Evolutionary conservation across 2,888 invertebrate species (phyloP), one percentile per base, ranked within the genome.

Genomic region (Exocentrus adspersus): DNA sequence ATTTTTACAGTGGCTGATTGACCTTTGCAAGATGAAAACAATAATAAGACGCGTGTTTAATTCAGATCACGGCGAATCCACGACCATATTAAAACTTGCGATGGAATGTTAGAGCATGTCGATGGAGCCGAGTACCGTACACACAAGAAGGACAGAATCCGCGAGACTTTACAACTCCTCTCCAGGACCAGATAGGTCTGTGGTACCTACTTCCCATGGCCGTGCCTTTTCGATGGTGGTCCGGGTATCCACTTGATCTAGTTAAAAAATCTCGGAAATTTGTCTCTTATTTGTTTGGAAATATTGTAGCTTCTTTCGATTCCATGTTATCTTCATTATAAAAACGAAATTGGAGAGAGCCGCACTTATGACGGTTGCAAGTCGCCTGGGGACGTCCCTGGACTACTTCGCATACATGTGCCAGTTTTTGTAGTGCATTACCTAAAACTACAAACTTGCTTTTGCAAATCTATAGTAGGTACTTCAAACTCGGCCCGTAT

Each of bases 391-490:
- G 52, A 37, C 37, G 37, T 37, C 37, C 4, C 37, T 37, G 37
- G 37, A 37, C 37, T 37, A 37, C 57, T 61, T 67, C 68, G 69
- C 72, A 71, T 75, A 56, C 69, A 67, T 75, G 78, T 79, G 78
- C 79, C 77, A 79, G 79, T 80, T 80, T 80, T 80, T 80, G 76
- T 74, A 67, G 64, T 60, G 63, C 78, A 78, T 79, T 78, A 78
- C 79, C 79, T 79, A 79, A 80, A 80, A 79, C 77, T 76, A 75
- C 75, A 78, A 77, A 78, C 78, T 77, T 67, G 79, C 77, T 79
- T 70, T 66, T 68, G 73, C 77, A 76, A 76, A 78, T 77, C 75
- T 75, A 77, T 74, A 75, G 73, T 71, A 71, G 75, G 73, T 32
- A 57, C 57, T 57, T 45, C 57, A 57, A 45, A 46, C 56, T 61